These are phyloP conservation scores for Anomalospiza imberbis DNA, from an alignment of 2,797 vertebrate genomes.

Conservation along the genomic window DNA sequence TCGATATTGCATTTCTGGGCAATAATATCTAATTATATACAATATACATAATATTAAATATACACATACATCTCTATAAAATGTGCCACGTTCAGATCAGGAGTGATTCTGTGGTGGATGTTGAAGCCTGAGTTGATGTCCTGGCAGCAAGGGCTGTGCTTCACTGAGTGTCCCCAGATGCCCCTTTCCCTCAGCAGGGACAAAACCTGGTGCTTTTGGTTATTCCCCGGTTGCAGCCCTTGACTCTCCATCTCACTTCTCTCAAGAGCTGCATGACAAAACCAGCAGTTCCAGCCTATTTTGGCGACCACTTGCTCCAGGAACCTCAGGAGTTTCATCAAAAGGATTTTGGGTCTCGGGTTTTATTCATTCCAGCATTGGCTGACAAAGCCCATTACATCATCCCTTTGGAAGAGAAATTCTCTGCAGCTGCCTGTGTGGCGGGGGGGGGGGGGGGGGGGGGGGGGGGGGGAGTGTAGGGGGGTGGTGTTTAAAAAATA, in stretches of 20 bases:
- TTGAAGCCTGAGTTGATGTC: neutral
- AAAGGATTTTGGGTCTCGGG: slow-evolving; percentile 12
- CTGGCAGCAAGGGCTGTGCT: neutral
- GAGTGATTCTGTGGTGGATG: neutral
- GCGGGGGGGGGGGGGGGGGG: neutral
- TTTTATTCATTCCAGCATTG: slow-evolving; percentile 39
- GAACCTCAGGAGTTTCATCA: slow-evolving; percentile 15
- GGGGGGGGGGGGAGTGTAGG: neutral
- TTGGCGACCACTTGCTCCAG: neutral
- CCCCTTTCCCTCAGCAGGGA: neutral
- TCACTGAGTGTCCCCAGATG: neutral
- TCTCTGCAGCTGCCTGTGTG: slow-evolving; percentile 59
- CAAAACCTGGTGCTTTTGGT: neutral
- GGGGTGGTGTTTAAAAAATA: neutral
- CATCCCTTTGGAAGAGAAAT: slow-evolving; percentile 42
- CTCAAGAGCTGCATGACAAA: neutral
- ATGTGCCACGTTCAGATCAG: neutral
- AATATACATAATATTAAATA: neutral
- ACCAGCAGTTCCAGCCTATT: neutral
- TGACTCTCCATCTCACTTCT: neutral
- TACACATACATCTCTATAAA: neutral
- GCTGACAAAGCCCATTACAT: slow-evolving; percentile 61
- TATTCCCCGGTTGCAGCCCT: neutral
- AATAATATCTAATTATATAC: neutral
- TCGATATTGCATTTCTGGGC: neutral